Evolutionary conservation across 2,797 vertebrate species (phyloP).

Genomic region (Vultur gryphus): DNA sequence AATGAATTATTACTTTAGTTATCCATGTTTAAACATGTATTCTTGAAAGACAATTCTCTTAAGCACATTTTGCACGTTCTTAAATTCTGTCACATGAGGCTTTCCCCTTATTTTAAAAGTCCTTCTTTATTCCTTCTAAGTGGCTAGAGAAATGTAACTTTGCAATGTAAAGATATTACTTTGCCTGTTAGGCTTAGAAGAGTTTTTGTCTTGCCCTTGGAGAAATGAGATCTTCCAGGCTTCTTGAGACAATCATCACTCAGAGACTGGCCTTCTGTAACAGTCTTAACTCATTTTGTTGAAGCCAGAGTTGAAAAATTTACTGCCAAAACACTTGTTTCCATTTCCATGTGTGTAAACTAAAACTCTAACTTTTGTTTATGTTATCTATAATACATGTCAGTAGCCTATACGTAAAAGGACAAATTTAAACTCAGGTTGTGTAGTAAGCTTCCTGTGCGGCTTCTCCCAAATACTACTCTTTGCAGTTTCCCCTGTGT

Average conservation of each 20-base stretch:
- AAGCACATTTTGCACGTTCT: neutral
- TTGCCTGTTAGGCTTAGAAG: neutral
- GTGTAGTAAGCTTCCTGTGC: neutral
- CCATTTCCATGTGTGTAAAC: neutral
- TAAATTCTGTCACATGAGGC: neutral
- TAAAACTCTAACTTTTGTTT: neutral
- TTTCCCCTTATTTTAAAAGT: neutral
- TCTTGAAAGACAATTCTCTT: neutral
- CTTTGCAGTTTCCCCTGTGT: neutral
- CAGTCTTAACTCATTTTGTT: neutral
- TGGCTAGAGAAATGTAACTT: neutral
- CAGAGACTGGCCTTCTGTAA: neutral
- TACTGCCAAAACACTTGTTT: neutral
- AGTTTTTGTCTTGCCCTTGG: neutral
- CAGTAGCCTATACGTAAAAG: neutral
- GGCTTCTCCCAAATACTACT: neutral
- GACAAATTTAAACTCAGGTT: neutral
- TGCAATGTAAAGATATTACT: neutral
- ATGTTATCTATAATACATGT: neutral
- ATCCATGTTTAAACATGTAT: neutral
- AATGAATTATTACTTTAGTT: neutral
- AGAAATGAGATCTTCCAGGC: neutral
- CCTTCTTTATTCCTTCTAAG: neutral
- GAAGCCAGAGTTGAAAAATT: neutral
- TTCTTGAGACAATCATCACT: neutral